Conservation (phyloP, 2,113 vertebrate genomes). For the Ammodytes dubius region DNA sequence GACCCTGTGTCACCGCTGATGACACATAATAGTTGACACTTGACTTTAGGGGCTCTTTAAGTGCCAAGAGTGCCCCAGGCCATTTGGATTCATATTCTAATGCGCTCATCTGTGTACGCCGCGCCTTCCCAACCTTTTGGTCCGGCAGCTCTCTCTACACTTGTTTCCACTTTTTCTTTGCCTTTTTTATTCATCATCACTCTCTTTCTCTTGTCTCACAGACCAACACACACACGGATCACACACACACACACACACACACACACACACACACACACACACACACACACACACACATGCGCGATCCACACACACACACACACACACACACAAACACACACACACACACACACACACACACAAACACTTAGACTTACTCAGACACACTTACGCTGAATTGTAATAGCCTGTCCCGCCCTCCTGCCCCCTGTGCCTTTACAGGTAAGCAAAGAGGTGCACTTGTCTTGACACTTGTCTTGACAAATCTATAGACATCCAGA, state of each 20-base stretch:
- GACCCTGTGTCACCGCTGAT: slow-evolving; percentile 79
- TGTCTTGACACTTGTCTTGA: slow-evolving; percentile 74
- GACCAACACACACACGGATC: slow-evolving; percentile 26
- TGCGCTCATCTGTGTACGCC: slow-evolving; percentile 66
- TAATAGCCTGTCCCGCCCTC: slow-evolving; percentile 67
- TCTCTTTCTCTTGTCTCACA: slow-evolving; percentile 44
- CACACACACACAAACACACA: slow-evolving; percentile 11
- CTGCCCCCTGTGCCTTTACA: slow-evolving; percentile 61
- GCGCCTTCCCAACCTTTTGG: slow-evolving; percentile 52
- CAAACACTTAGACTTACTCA: slow-evolving; percentile 65
- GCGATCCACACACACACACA: slow-evolving; percentile 1
- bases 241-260: slow-evolving; percentile 25
- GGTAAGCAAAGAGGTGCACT: slow-evolving; percentile 66
- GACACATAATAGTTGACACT: slow-evolving; percentile 81
- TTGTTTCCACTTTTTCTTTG: slow-evolving; percentile 56
- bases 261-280: slow-evolving; percentile 23
- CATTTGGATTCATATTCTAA: slow-evolving; percentile 76
- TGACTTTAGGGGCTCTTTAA: slow-evolving; percentile 81
- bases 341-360: slow-evolving; percentile 36
- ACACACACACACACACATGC: slow-evolving; percentile 40
- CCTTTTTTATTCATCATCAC: slow-evolving; percentile 29
- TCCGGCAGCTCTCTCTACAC: slow-evolving; percentile 52
- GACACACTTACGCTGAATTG: slow-evolving; percentile 64
- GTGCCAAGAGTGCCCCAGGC: slow-evolving; percentile 63
- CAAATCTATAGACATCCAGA: slow-evolving; percentile 65